Evolutionary conservation across 2,113 vertebrate species (phyloP).

Genomic region (Hirundichthys speculiger): DNA sequence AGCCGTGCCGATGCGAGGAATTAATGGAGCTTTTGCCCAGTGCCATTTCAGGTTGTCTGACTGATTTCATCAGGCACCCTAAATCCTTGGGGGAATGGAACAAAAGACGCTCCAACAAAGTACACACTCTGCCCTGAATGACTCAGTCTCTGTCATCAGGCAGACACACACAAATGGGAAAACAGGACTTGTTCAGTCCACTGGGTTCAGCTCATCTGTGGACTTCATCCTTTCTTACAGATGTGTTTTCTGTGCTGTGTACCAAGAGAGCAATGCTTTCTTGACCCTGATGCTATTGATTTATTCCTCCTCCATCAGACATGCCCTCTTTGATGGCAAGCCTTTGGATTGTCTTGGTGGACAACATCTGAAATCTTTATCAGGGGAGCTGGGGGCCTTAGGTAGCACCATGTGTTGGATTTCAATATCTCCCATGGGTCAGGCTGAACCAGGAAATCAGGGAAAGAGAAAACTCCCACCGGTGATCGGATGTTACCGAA

Average conservation of each 20-base stretch:
- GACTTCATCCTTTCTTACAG: conserved; percentile 47
- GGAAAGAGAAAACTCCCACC: conserved; percentile 52
- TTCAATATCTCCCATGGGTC: conserved; percentile 56
- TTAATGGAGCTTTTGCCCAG: conserved; percentile 65
- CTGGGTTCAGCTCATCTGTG: conserved; percentile 46
- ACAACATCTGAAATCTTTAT: conserved; percentile 82
- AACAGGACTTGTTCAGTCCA: conserved; percentile 46
- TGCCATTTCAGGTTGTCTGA: conserved; percentile 50
- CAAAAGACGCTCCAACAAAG: conserved; percentile 65
- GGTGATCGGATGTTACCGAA: conserved; percentile 67
- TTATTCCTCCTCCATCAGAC: conserved; percentile 50
- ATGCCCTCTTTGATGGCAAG: conserved; percentile 46
- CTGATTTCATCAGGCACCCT: conserved; percentile 56
- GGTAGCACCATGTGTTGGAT: conserved; percentile 37
- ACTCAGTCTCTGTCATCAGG: conserved; percentile 63
- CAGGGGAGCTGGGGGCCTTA: conserved; percentile 37
- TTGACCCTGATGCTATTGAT: conserved; percentile 55
- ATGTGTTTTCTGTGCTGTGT: conserved; percentile 63
- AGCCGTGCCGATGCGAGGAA: conserved; percentile 53
- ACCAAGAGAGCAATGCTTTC: conserved; percentile 39
- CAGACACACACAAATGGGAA: conserved; percentile 41
- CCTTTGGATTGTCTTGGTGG: conserved; percentile 43
- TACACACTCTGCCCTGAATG: conserved; percentile 60
- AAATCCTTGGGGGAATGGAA: conserved; percentile 62
- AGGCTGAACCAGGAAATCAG: conserved; percentile 62